Percentiles rank a stretch among this genome's conserved stretches.
Conservation (phyloP, 1,140 invertebrate species). For the Diorhabda carinulata region DNA sequence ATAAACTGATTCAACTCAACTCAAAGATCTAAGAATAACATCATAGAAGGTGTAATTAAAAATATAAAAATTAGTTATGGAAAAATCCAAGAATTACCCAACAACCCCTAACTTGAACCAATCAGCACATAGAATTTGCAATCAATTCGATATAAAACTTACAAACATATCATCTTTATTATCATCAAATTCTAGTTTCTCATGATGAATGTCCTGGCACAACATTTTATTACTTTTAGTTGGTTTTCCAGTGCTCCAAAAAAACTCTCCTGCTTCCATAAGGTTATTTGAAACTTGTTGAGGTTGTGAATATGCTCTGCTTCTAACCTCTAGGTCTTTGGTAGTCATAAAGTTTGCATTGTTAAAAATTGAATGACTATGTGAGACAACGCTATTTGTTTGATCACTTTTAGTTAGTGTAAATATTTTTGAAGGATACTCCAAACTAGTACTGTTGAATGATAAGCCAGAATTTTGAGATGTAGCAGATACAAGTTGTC, state of each 20-base stretch:
- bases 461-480: conserved; percentile 1
- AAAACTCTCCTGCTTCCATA: background rate
- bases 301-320: conserved; percentile 2
- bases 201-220: background rate
- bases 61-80: background rate
- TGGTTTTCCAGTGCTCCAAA: conserved; percentile 4
- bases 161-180: conserved; percentile 11
- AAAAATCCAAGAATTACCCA: background rate
- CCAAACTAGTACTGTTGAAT: conserved; percentile 10
- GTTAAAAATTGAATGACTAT: conserved; percentile 1
- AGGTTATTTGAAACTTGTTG: background rate
- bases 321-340: background rate
- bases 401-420: background rate
- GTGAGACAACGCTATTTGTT: background rate
- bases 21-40: background rate
- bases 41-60: background rate
- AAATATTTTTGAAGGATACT: conserved; percentile 13
- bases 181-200: conserved; percentile 7
- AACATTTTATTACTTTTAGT: background rate
- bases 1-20: background rate
- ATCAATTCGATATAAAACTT: background rate
- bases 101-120: no score
- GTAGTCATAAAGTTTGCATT: background rate
- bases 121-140: no score
- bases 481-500: background rate